These are phyloP conservation scores for Thunnus albacares DNA, from an alignment of 2,797 vertebrate genomes.

Conservation along the genomic window DNA sequence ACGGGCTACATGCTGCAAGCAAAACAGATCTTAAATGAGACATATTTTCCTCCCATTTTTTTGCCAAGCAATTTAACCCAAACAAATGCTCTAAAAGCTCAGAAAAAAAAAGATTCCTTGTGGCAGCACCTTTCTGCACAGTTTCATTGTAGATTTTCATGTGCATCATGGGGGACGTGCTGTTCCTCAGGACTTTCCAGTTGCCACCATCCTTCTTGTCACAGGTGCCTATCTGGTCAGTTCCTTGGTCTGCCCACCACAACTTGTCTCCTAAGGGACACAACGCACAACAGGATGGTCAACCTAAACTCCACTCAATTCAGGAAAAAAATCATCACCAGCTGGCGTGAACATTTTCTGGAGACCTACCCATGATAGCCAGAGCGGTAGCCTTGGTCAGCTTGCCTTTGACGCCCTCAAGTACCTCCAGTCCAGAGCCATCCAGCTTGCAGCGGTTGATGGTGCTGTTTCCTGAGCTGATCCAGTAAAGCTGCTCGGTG, in stretches of 20 bases:
- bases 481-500: slow-evolving; percentile 94
- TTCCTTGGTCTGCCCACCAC: slow-evolving; percentile 98
- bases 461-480: slow-evolving; percentile 95
- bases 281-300: slow-evolving; percentile 1
- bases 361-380: slow-evolving; percentile 94
- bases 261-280: slow-evolving; percentile 89
- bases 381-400: slow-evolving; percentile 95
- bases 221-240: slow-evolving; percentile 96
- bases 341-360: not conserved
- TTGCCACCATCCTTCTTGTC: slow-evolving; percentile 92
- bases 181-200: slow-evolving; percentile 91
- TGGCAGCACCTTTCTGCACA: slow-evolving; percentile 89
- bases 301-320: not conserved
- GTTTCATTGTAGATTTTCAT: slow-evolving; percentile 98
- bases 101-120: not conserved
- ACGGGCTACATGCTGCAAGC: slow-evolving; percentile 37
- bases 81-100: slow-evolving; percentile 16
- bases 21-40: slow-evolving; percentile 35
- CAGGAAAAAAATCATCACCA: not conserved
- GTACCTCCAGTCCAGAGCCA: slow-evolving; percentile 89
- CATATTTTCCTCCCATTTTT: slow-evolving; percentile 4
- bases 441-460: slow-evolving; percentile 94
- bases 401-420: slow-evolving; percentile 88
- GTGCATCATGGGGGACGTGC: slow-evolving; percentile 97
- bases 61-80: slow-evolving; percentile 30